These are phyloP conservation scores for Pristionchus pacificus DNA, from an alignment of 1,140 invertebrate genomes.

Conservation along the genomic window DNA sequence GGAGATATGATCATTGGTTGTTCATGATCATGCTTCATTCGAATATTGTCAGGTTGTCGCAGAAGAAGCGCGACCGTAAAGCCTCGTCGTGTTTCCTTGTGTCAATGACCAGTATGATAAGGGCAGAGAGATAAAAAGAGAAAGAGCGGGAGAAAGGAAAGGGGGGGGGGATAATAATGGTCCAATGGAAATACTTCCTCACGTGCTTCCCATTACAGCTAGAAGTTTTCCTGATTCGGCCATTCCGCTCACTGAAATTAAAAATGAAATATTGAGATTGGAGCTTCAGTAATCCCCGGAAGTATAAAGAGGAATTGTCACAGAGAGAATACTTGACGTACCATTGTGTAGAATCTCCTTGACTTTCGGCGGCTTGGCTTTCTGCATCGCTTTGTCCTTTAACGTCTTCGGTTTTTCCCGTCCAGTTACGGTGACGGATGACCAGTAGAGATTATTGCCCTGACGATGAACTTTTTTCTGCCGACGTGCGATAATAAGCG, in stretches of 20 bases:
- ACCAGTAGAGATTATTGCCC: conserved; percentile 26
- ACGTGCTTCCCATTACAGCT: conserved; percentile 79
- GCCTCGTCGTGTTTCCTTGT: too few species aligned
- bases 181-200: background rate
- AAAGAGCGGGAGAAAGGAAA: background rate
- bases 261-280: background rate
- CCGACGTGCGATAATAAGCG: too few species aligned
- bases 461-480: too few species aligned
- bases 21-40: too few species aligned
- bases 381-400: background rate
- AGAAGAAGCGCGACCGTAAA: too few species aligned
- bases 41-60: too few species aligned
- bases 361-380: background rate
- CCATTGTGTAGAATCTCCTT: conserved; percentile 26
- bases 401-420: conserved; percentile 3
- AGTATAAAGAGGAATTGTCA: background rate
- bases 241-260: conserved; percentile 71
- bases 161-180: background rate
- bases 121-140: background rate
- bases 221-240: conserved; percentile 82
- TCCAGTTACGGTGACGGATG: conserved; percentile 22
- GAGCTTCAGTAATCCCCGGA: too few species aligned
- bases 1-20: too few species aligned
- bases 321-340: background rate
- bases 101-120: too few species aligned